Evolutionary conservation across 2,888 invertebrate species (phyloP).

Genomic region (Acanthosepion pharaonis): DNA sequence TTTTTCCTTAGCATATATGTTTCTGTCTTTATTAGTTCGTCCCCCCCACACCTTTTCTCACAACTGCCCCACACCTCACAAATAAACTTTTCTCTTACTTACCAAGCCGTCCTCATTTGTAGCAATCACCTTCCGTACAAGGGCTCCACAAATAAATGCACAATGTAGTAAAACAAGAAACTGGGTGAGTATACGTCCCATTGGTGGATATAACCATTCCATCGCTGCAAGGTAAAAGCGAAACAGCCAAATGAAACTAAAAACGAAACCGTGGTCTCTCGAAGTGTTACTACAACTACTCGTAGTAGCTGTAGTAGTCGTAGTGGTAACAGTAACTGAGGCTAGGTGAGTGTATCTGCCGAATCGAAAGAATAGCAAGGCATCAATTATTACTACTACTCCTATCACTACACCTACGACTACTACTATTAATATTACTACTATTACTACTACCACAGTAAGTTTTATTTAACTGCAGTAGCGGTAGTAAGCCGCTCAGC

Average conservation of each 20-base stretch:
- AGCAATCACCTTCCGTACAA: conserved; percentile 33
- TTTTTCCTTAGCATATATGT: too few relatives aligned
- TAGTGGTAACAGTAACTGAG: conserved; percentile 1
- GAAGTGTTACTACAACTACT: neutral
- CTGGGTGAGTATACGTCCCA: conserved; percentile 33
- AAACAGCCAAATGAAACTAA: neutral
- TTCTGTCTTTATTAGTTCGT: too few relatives aligned
- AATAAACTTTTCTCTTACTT: neutral
- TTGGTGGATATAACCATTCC: neutral
- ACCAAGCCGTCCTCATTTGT: conserved; percentile 33
- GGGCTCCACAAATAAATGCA: neutral
- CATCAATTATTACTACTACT: neutral
- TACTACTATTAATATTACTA: neutral
- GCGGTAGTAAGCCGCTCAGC: neutral
- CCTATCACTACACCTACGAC: neutral
- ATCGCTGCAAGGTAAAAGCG: conserved; percentile 33
- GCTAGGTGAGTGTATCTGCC: neutral
- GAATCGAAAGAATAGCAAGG: neutral
- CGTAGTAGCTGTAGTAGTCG: neutral
- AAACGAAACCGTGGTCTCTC: neutral
- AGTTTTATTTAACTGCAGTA: neutral
- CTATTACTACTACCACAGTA: neutral
- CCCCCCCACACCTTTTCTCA: too few relatives aligned
- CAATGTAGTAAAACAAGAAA: neutral
- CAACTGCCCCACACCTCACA: too few relatives aligned